phyloP scores from a whole-genome alignment of 2,888 invertebrate genomes.

The Monochamus alternatus region DNA sequence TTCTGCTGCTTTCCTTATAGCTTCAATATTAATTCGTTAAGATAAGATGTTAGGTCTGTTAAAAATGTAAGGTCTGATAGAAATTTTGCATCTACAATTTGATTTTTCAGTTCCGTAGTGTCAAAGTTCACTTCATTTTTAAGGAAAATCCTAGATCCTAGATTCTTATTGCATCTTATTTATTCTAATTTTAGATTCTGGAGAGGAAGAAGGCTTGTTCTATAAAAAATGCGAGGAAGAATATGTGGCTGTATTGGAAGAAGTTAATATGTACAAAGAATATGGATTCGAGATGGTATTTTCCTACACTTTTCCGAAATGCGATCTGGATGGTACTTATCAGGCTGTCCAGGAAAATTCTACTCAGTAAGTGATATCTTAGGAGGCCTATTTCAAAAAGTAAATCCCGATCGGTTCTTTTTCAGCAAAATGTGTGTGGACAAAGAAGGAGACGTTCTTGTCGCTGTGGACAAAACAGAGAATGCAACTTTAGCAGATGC shows the following conservation, averaged over 20 bases:
- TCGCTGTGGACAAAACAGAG: conserved; percentile 68
- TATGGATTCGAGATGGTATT: conserved; percentile 61
- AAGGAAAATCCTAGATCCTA: no score
- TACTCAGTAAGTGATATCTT: conserved; percentile 62
- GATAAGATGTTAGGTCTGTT: no score
- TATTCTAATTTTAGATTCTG: conserved; percentile 48
- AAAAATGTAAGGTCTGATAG: no score
- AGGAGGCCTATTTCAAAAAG: not conserved
- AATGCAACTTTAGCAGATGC: conserved; percentile 63
- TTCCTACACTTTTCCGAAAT: conserved; percentile 68
- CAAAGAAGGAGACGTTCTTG: conserved; percentile 73
- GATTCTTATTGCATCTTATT: no score
- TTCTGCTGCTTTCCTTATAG: no score
- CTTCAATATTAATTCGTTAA: no score
- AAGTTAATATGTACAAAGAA: conserved; percentile 62
- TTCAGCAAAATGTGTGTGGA: conserved; percentile 75
- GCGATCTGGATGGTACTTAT: conserved; percentile 73
- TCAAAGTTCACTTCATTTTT: no score
- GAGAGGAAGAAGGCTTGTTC: conserved; percentile 59
- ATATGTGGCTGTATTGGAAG: conserved; percentile 61
- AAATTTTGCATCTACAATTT: no score
- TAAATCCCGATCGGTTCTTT: conserved; percentile 14
- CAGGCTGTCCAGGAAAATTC: conserved; percentile 68
- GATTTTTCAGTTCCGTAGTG: no score
- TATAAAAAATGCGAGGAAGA: conserved; percentile 69